A percentile compares a stretch with the other conserved stretches of the same genome.
phyloP scores from a whole-genome alignment of 2,888 invertebrate genomes.

The Willowsia nigromaculata region DNA sequence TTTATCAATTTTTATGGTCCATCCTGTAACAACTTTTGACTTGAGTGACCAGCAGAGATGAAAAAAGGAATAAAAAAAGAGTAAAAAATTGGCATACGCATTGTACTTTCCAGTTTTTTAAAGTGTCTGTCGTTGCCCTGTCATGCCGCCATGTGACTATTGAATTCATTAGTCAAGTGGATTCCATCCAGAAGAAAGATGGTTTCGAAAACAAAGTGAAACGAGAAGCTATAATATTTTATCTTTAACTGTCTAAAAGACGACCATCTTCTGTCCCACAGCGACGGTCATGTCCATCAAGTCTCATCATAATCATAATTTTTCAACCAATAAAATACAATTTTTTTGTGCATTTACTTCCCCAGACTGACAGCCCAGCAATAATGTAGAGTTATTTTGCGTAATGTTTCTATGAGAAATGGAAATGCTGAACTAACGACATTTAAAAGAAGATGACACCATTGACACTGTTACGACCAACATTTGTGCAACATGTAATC shows the following conservation, averaged over 20 bases:
- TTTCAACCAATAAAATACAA: conserved; percentile 39
- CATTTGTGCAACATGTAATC: background rate
- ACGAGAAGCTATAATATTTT: conserved; percentile 1
- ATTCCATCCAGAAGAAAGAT: background rate
- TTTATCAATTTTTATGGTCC: background rate
- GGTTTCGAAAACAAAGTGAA: background rate
- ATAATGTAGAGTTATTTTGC: background rate
- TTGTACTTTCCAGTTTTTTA: background rate
- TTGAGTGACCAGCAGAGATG: background rate
- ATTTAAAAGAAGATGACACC: conserved; percentile 10
- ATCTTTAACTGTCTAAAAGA: background rate
- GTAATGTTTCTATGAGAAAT: background rate
- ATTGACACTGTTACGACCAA: conserved; percentile 13
- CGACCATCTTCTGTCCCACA: background rate
- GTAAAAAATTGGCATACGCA: background rate
- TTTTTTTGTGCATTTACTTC: background rate
- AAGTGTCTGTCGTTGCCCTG: background rate
- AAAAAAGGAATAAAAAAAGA: too few species aligned
- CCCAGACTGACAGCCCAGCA: background rate
- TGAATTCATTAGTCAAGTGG: too few species aligned
- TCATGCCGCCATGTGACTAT: too few species aligned
- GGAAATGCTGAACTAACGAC: background rate
- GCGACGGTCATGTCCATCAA: conserved; percentile 30
- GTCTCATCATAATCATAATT: conserved; percentile 1
- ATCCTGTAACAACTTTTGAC: background rate